phyloP scores from a whole-genome alignment of 2,888 invertebrate genomes.

The Selenia dentaria region DNA sequence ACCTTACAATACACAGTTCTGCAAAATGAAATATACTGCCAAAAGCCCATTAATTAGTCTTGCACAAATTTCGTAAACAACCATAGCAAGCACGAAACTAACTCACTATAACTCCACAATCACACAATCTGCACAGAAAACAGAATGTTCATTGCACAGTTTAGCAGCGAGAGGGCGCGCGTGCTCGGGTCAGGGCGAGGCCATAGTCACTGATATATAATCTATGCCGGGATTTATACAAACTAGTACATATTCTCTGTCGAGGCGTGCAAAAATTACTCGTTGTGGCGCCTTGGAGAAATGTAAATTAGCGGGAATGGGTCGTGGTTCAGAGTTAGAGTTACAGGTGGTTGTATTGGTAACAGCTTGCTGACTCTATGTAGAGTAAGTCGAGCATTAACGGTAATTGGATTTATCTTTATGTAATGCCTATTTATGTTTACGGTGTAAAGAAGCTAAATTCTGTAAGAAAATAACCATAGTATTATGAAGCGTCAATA shows the following conservation, averaged over 20 bases:
- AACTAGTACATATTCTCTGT: neutral
- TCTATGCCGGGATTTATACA: neutral
- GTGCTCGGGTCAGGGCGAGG: slow-evolving; percentile 37
- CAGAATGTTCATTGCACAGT: slow-evolving; percentile 29
- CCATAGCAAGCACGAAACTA: slow-evolving; percentile 12
- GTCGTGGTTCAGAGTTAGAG: slow-evolving; percentile 47
- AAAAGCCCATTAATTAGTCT: too few relatives aligned
- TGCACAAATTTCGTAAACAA: slow-evolving; percentile 18
- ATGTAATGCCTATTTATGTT: too few relatives aligned
- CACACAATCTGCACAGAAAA: slow-evolving; percentile 35
- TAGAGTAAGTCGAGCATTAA: slow-evolving; percentile 6
- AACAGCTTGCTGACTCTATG: neutral
- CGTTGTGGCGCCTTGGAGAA: slow-evolving; percentile 50
- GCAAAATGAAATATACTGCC: too few relatives aligned
- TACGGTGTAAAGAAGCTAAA: too few relatives aligned
- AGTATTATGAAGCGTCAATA: too few relatives aligned
- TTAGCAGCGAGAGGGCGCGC: slow-evolving; percentile 38
- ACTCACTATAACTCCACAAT: slow-evolving; percentile 13
- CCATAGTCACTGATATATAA: neutral
- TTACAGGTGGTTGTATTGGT: slow-evolving; percentile 33
- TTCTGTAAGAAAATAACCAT: too few relatives aligned
- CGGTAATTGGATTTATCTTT: too few relatives aligned
- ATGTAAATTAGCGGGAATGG: slow-evolving; percentile 60
- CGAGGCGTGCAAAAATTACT: slow-evolving; percentile 58
- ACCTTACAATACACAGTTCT: too few relatives aligned